Percentiles rank a stretch among this genome's conserved stretches.
These are phyloP conservation scores for Agrypnus murinus DNA, from an alignment of 2,888 invertebrate genomes.

Conservation along the genomic window DNA sequence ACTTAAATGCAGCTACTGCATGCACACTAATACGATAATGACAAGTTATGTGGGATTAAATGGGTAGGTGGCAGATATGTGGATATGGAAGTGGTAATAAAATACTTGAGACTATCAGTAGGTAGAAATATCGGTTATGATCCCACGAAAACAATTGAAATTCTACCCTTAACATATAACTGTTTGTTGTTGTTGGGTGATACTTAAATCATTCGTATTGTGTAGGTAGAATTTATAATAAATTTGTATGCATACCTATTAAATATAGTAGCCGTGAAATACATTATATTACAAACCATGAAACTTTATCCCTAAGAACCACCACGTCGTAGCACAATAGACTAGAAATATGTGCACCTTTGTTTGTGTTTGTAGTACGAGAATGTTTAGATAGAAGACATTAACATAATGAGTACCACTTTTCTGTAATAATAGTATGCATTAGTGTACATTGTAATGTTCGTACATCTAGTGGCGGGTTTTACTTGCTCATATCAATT, in stretches of 20 bases:
- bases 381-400: constrained; percentile 50
- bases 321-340: constrained; percentile 29
- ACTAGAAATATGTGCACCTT: constrained; percentile 45
- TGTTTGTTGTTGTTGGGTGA: constrained; percentile 28
- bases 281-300: constrained; percentile 31
- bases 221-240: constrained; percentile 30
- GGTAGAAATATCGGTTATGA: constrained; percentile 19
- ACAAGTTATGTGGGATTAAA: constrained; percentile 10
- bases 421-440: constrained; percentile 42
- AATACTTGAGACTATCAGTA: constrained; percentile 28
- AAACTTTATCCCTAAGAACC: constrained; percentile 39
- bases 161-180: constrained; percentile 49
- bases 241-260: constrained; percentile 17
- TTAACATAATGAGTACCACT: constrained; percentile 56
- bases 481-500: too few relatives aligned
- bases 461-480: not conserved
- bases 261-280: constrained; percentile 38
- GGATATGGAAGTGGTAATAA: constrained; percentile 27
- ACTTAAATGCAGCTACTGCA: constrained; percentile 9
- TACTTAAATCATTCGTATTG: constrained; percentile 40
- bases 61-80: constrained; percentile 37
- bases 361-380: constrained; percentile 32
- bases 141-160: constrained; percentile 48
- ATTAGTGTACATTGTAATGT: not conserved
- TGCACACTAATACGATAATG: constrained; percentile 11